Evolutionary conservation across 1,140 invertebrate genomes (phyloP).

Genomic region (Rhizoglyphus robini): DNA sequence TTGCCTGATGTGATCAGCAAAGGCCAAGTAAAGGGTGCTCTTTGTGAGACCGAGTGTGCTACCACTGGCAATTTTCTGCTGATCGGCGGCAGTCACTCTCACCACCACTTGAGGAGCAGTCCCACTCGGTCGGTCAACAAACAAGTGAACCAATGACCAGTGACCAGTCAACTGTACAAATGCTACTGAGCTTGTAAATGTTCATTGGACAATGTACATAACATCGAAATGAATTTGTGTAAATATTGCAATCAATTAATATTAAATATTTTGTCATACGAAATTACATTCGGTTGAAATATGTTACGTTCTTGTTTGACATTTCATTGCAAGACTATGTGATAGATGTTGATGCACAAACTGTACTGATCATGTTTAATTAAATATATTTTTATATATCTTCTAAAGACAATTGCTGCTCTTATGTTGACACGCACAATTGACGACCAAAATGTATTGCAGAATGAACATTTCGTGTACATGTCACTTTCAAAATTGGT

Average conservation of each 20-base stretch:
- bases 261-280: not conserved
- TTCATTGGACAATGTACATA: not conserved
- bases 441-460: too few species aligned
- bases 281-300: not conserved
- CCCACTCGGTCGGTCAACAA: not conserved
- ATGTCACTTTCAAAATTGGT: too few species aligned
- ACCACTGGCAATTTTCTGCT: constrained; percentile 1
- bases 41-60: not conserved
- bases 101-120: not conserved
- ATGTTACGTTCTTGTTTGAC: not conserved
- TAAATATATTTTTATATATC: too few species aligned
- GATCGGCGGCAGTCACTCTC: not conserved
- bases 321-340: too few species aligned
- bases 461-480: too few species aligned
- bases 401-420: too few species aligned
- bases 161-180: not conserved
- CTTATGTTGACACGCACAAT: too few species aligned
- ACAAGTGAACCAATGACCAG: not conserved
- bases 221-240: not conserved
- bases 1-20: not conserved
- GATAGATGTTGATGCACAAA: too few species aligned
- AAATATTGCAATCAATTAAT: not conserved
- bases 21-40: too few species aligned
- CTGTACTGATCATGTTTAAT: too few species aligned
- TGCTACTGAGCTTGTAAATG: too few species aligned